Conservation (phyloP, 2,113 vertebrate genomes). For the Zapus hudsonius region DNA sequence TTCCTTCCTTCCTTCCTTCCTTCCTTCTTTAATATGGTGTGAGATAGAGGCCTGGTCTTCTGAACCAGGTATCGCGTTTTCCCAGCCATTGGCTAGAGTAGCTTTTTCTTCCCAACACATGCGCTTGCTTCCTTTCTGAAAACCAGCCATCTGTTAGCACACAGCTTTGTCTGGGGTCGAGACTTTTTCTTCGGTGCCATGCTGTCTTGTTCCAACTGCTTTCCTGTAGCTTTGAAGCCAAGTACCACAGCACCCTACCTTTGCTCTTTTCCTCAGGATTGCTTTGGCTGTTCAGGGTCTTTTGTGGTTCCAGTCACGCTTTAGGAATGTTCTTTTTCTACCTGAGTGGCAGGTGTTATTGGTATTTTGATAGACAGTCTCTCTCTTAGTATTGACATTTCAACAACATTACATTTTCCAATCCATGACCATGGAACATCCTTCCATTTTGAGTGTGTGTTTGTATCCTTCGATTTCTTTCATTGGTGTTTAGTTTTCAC, state of each 20-base stretch:
- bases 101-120: no score
- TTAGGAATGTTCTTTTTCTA: neutral
- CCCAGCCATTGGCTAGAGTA: neutral
- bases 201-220: neutral
- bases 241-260: no score
- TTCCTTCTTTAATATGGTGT: neutral
- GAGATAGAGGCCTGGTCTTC: neutral
- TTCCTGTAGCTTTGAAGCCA: neutral
- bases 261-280: neutral
- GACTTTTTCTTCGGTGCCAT: no score
- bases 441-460: neutral
- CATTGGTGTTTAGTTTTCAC: neutral
- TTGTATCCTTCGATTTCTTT: no score
- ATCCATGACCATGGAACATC: neutral
- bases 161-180: neutral
- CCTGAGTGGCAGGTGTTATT: no score
- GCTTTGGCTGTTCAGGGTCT: neutral
- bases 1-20: no score
- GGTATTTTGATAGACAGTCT: neutral
- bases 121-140: no score
- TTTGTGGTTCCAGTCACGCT: neutral
- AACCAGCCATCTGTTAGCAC: neutral
- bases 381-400: fast-evolving
- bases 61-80: neutral
- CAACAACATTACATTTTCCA: neutral